Evolutionary conservation across 2,113 vertebrate genomes (phyloP).

Genomic region (Sebastes schlegelii): DNA sequence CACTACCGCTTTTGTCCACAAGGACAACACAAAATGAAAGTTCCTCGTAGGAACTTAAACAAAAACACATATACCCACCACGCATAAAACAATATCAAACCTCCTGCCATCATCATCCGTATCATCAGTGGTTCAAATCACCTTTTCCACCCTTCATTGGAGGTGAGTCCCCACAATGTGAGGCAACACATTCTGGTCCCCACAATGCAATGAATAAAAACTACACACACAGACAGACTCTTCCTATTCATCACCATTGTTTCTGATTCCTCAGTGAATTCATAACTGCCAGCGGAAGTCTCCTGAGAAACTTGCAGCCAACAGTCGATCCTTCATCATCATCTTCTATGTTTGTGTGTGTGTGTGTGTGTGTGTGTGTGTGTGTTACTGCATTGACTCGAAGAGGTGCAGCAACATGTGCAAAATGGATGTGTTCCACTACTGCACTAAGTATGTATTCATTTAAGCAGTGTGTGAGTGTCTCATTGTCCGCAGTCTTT

Average conservation of each 20-base stretch:
- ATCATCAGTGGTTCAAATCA: neutral
- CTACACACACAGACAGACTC: neutral
- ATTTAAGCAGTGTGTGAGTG: slow-evolving; percentile 7
- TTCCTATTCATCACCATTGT: neutral
- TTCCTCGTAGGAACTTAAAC: neutral
- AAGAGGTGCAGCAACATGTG: neutral
- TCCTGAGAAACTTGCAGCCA: slow-evolving; percentile 31
- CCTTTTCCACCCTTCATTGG: neutral
- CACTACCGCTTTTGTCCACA: neutral
- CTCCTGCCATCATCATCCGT: neutral
- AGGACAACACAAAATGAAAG: neutral
- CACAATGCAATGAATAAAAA: neutral
- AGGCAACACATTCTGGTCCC: neutral
- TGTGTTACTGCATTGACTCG: neutral
- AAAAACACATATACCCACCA: neutral
- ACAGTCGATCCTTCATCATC: slow-evolving; percentile 21
- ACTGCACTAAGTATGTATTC: neutral
- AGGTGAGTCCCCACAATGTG: neutral
- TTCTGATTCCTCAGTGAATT: slow-evolving; percentile 36
- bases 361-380: slow-evolving; percentile 24
- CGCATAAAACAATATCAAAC: neutral
- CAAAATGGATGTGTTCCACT: slow-evolving; percentile 1
- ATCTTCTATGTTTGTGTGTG: slow-evolving; percentile 22
- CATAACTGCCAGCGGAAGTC: slow-evolving; percentile 8
- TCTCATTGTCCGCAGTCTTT: slow-evolving; percentile 38